Percentiles rank a stretch among this genome's conserved stretches.
These are phyloP conservation scores for Campoplex capitator DNA, from an alignment of 2,888 invertebrate species.

Conservation along the genomic window DNA sequence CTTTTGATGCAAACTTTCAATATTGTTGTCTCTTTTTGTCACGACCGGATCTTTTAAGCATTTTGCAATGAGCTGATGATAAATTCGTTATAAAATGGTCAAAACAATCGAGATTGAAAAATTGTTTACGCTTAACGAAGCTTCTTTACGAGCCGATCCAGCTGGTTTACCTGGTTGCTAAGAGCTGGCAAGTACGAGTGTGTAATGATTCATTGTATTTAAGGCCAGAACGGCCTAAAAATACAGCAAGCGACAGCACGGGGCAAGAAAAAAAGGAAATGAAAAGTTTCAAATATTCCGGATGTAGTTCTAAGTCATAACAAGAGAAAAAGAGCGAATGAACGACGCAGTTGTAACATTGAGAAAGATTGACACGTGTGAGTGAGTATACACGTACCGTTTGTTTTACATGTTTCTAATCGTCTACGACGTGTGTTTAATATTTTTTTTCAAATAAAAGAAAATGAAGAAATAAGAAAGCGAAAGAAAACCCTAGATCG, in stretches of 20 bases:
- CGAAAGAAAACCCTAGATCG: slow-evolving; percentile 9
- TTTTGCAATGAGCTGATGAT: neutral
- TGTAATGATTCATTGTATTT: slow-evolving; percentile 18
- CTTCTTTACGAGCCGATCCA: neutral
- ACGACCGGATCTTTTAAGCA: neutral
- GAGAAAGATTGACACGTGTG: slow-evolving; percentile 19
- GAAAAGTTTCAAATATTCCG: slow-evolving; percentile 68
- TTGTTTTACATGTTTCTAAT: slow-evolving; percentile 78
- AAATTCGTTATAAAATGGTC: slow-evolving; percentile 1
- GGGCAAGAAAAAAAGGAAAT: slow-evolving; percentile 11
- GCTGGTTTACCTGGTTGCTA: neutral
- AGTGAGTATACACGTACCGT: slow-evolving; percentile 65
- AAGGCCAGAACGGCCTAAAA: slow-evolving; percentile 52
- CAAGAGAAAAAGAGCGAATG: slow-evolving; percentile 55
- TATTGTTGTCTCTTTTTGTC: neutral
- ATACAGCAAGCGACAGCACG: slow-evolving; percentile 14
- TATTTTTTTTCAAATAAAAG: slow-evolving; percentile 78
- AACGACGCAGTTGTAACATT: slow-evolving; percentile 22
- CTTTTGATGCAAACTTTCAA: neutral
- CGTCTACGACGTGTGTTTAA: slow-evolving; percentile 78
- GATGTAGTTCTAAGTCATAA: slow-evolving; percentile 71
- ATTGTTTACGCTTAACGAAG: neutral
- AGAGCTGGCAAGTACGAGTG: neutral
- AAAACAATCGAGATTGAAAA: neutral
- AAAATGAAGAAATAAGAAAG: slow-evolving; percentile 1